These are phyloP conservation scores for Melanchra persicariae DNA, from an alignment of 2,888 invertebrate species.

Conservation along the genomic window DNA sequence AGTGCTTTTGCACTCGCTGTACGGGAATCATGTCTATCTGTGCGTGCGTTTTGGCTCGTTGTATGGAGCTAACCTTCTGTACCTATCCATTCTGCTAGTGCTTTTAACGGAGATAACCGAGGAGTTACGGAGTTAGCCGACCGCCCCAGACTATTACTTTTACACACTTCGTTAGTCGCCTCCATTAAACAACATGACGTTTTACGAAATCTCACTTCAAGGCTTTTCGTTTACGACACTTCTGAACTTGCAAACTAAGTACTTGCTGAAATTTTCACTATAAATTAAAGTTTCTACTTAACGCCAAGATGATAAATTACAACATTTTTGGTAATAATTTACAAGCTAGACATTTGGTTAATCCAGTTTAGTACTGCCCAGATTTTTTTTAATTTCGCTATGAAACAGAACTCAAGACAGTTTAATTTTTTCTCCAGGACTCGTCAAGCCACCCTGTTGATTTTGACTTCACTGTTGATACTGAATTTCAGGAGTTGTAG, in stretches of 20 bases:
- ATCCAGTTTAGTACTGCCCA: not conserved
- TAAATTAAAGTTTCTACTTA: conserved; percentile 33
- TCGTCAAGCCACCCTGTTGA: not conserved
- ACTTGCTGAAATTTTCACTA: conserved; percentile 28
- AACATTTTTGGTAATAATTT: conserved; percentile 3
- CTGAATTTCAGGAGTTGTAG: not conserved
- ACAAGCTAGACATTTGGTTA: not conserved
- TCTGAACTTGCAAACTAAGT: conserved; percentile 46
- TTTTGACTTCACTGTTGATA: not conserved
- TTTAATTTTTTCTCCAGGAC: not conserved
- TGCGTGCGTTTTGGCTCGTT: not conserved
- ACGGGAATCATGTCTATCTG: not conserved
- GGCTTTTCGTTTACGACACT: conserved; percentile 52
- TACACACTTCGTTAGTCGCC: conserved; percentile 61
- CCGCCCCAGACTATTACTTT: conserved; percentile 56
- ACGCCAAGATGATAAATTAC: not conserved
- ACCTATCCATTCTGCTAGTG: not conserved
- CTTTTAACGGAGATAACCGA: conserved; percentile 41
- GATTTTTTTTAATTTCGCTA: no score
- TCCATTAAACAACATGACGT: conserved; percentile 62
- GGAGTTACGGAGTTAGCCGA: conserved; percentile 43
- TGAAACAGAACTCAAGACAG: no score
- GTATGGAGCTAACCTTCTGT: conserved; percentile 15
- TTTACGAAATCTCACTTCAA: conserved; percentile 55
- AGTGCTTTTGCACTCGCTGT: not conserved